A percentile compares a stretch with the other conserved stretches of the same genome.
These are phyloP conservation scores for Xestia rhomboidea DNA, from an alignment of 2,888 invertebrate genomes.

Conservation along the genomic window DNA sequence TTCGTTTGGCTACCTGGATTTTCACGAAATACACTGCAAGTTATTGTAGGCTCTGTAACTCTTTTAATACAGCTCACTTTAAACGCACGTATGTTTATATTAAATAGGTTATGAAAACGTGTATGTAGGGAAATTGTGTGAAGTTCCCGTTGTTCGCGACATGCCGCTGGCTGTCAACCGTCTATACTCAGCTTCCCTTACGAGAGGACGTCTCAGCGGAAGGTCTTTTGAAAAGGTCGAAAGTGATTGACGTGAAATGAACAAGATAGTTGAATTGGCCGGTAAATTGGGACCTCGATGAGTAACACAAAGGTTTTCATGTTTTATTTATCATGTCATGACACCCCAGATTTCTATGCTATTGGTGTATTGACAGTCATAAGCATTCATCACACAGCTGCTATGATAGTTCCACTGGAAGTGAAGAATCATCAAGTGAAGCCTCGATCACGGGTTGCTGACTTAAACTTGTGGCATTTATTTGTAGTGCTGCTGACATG, in stretches of 20 bases:
- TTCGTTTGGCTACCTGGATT: conserved; percentile 51
- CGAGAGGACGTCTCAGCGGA: conserved; percentile 66
- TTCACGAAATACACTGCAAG: conserved; percentile 30
- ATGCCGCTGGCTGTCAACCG: conserved; percentile 63
- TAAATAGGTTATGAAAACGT: conserved; percentile 62
- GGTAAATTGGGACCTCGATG: conserved; percentile 23
- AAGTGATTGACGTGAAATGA: conserved; percentile 64
- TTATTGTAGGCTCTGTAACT: conserved; percentile 57
- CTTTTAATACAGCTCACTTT: conserved; percentile 45
- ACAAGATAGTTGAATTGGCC: conserved; percentile 38
- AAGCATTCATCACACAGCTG: neutral
- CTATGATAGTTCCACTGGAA: neutral
- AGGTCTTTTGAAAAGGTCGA: conserved; percentile 68
- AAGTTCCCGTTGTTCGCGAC: conserved; percentile 59
- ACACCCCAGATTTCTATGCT: conserved; percentile 2
- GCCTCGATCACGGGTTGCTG: neutral
- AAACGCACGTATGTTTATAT: conserved; percentile 18
- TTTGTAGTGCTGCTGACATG: conserved; percentile 1
- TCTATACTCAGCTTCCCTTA: conserved; percentile 72
- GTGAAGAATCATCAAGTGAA: neutral
- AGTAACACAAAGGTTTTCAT: conserved; percentile 4
- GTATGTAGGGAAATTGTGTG: conserved; percentile 67
- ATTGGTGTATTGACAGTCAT: conserved; percentile 5
- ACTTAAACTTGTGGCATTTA: neutral
- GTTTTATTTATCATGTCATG: conserved; percentile 34